Evolutionary conservation across 2,888 invertebrate genomes (phyloP).

Genomic region (Minunthozetes semirufus): DNA sequence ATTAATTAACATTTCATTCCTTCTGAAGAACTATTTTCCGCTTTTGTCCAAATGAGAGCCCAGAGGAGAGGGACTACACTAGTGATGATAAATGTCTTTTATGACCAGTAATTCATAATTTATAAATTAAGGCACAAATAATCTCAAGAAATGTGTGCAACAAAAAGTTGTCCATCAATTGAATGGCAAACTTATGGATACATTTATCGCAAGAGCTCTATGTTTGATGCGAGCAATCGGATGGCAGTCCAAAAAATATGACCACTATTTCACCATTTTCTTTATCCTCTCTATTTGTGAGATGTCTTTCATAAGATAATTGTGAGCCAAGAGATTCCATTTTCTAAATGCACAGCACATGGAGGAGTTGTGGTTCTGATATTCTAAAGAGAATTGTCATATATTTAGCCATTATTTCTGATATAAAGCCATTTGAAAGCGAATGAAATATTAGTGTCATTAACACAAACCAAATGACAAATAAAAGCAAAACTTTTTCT

Average conservation of each 20-base stretch:
- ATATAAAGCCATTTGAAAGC: not conserved
- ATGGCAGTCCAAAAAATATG: not conserved
- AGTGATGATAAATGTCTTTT: not conserved
- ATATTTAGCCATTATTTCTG: not conserved
- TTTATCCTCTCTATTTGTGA: not conserved
- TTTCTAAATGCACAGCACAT: not conserved
- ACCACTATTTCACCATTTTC: not conserved
- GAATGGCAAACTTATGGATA: not conserved
- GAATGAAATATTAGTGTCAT: not conserved
- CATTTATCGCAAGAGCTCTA: not conserved
- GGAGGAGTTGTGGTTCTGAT: not conserved
- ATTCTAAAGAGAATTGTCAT: not conserved
- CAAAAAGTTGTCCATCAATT: too few relatives aligned
- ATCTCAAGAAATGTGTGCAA: not conserved
- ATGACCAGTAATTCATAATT: conserved; percentile 15
- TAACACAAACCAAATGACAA: not conserved
- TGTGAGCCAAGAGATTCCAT: not conserved
- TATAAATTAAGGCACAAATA: conserved; percentile 8
- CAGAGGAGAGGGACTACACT: not conserved
- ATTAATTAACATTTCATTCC: conserved; percentile 1
- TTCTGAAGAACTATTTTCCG: not conserved
- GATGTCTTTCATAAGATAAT: not conserved
- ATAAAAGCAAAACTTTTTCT: not conserved
- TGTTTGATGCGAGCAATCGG: too few relatives aligned
- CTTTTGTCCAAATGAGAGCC: not conserved